Percentiles rank a stretch among this genome's conserved stretches.
Conservation (phyloP, 2,113 vertebrate species). For the Saiga tatarica region DNA sequence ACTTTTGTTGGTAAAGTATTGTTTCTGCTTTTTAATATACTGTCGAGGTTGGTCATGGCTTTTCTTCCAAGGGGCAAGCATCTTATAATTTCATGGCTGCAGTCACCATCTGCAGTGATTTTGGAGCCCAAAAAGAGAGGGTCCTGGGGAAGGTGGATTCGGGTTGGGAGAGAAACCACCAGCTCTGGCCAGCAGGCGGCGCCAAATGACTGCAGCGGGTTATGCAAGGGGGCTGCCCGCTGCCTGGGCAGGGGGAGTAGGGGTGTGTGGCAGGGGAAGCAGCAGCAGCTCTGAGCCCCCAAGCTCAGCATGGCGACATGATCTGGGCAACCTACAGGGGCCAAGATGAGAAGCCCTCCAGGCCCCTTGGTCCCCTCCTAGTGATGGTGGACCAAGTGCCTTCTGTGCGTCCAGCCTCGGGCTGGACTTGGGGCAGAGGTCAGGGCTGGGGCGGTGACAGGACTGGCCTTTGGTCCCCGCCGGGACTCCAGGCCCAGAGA, state of each 20-base stretch:
- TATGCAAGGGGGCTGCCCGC: rapidly evolving
- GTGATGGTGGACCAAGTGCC: background rate
- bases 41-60: background rate
- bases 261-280: rapidly evolving
- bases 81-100: background rate
- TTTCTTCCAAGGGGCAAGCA: background rate
- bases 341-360: rapidly evolving
- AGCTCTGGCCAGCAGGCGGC: background rate
- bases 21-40: background rate
- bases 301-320: rapidly evolving
- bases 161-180: background rate
- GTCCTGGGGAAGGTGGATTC: background rate
- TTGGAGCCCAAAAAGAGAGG: background rate
- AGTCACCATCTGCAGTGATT: background rate
- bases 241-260: rapidly evolving
- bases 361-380: background rate
- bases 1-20: background rate
- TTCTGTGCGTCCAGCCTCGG: background rate
- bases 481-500: background rate
- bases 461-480: background rate
- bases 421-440: background rate
- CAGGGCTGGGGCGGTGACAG: background rate
- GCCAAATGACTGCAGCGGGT: background rate
- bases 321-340: background rate
- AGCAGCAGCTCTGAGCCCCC: background rate